phyloP scores from a whole-genome alignment of 2,797 vertebrate genomes.

The Alca torda region DNA sequence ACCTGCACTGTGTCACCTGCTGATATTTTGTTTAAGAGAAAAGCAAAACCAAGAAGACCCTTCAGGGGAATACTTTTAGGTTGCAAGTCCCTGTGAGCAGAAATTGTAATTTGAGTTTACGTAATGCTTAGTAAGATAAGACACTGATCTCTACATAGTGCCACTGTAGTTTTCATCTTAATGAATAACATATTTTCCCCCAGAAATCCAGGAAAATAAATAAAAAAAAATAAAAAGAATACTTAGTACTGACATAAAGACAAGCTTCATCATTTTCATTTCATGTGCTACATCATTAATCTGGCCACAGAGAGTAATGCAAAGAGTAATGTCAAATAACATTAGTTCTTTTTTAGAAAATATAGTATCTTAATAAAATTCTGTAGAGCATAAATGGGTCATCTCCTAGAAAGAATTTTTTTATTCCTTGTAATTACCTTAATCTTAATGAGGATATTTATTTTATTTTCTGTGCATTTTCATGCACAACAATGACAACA shows the following conservation, averaged over 20 bases:
- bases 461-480: slow-evolving; percentile 26
- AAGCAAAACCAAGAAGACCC: neutral
- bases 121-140: neutral
- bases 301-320: neutral
- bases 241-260: neutral
- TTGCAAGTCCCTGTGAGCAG: neutral
- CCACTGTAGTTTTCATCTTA: neutral
- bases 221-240: neutral
- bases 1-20: neutral
- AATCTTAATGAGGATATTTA: neutral
- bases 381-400: neutral
- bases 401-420: neutral
- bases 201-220: neutral
- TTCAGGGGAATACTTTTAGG: neutral
- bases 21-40: neutral
- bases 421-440: neutral
- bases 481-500: neutral
- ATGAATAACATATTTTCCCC: neutral
- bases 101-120: neutral
- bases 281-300: neutral
- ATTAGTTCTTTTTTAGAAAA: neutral
- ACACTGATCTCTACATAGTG: neutral
- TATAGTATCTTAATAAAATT: neutral
- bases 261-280: neutral
- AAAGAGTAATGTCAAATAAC: neutral